phyloP scores from a whole-genome alignment of 2,113 vertebrate genomes.

The Pachyramphus minor region DNA sequence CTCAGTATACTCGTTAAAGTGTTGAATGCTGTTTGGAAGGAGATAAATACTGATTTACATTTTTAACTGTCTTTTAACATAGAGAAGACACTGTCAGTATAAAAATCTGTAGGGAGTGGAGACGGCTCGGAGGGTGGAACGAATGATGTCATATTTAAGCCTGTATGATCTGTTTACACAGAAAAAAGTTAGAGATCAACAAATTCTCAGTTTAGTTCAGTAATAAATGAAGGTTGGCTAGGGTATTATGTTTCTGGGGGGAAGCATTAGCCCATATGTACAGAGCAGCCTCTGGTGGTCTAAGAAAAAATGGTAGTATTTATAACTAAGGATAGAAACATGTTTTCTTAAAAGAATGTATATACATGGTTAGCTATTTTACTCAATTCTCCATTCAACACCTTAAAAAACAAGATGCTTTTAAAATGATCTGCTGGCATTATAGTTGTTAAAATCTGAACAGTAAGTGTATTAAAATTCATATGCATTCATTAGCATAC shows the following conservation, averaged over 20 bases:
- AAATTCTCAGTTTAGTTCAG: slow-evolving; percentile 21
- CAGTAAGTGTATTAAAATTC: slow-evolving; percentile 75
- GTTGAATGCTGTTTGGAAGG: neutral
- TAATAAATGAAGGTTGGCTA: slow-evolving; percentile 3
- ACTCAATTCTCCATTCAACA: slow-evolving; percentile 64
- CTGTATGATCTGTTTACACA: neutral
- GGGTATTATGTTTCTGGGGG: slow-evolving; percentile 4
- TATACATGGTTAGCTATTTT: slow-evolving; percentile 75
- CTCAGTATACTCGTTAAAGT: neutral
- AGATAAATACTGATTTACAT: slow-evolving; percentile 31
- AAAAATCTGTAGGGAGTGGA: slow-evolving; percentile 18
- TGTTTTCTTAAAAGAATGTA: slow-evolving; percentile 64
- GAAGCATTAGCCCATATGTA: slow-evolving; percentile 49
- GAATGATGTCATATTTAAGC: slow-evolving; percentile 1
- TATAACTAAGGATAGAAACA: slow-evolving; percentile 49
- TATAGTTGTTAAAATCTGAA: slow-evolving; percentile 73
- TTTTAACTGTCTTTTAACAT: slow-evolving; percentile 14
- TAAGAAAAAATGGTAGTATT: slow-evolving; percentile 59
- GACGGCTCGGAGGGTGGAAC: neutral
- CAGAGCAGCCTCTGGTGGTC: slow-evolving; percentile 75
- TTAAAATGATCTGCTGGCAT: slow-evolving; percentile 71
- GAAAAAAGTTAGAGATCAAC: slow-evolving; percentile 11
- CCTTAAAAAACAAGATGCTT: slow-evolving; percentile 75
- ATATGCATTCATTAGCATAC: slow-evolving; percentile 74
- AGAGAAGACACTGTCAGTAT: neutral